Evolutionary conservation across 2,113 vertebrate species (phyloP), one percentile per base, ranked within the genome.

Genomic region (Elephas maximus): DNA sequence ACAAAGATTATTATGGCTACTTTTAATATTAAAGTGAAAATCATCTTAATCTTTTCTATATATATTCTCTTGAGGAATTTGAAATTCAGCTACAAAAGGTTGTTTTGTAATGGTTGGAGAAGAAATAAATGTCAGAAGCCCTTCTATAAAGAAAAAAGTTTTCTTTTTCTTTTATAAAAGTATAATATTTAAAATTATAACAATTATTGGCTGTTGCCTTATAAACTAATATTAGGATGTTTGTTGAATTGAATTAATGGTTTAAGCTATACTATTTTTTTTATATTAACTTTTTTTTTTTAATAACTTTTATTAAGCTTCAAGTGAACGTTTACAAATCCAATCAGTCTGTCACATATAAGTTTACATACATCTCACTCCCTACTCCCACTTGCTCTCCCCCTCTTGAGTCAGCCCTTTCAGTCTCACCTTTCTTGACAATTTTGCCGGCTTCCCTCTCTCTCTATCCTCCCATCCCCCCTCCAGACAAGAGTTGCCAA

Each of bases 1-100:
- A 79, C 80, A 94, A 81, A 8, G 77, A 74, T 95, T 98, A 93
- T 97, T 98, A 97, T 97, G 97, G 78, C 96, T 80, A 7, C 96
- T 97, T 98, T 97, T 83, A 93, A 78, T 51, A 63, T 88, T 96
- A 82, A 67, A 95, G 62, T 97, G 95, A 97, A 98, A 97, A 90
- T 93, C 63, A 92, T 96, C 51, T 96, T 97, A 97, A 93, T 23
- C 51, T 97, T 98, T 98, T 97, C 87, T 97, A 95, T 97, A 95
- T 96, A 96, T 97, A 97, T 97, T 98, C 78, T 96, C 94, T 97
- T 96, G 83, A 88, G 53, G 93, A 95, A 63, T 95, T 98, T 96
- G 92, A 60, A 98, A 96, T 97, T 97, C 96, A 96, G 92, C 86
- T 97, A 91, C 97, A 98, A 96, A 95, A 97, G 23, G 30, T 93